Conservation (phyloP, 2,113 vertebrate genomes). For the Hippocampus zosterae region DNA sequence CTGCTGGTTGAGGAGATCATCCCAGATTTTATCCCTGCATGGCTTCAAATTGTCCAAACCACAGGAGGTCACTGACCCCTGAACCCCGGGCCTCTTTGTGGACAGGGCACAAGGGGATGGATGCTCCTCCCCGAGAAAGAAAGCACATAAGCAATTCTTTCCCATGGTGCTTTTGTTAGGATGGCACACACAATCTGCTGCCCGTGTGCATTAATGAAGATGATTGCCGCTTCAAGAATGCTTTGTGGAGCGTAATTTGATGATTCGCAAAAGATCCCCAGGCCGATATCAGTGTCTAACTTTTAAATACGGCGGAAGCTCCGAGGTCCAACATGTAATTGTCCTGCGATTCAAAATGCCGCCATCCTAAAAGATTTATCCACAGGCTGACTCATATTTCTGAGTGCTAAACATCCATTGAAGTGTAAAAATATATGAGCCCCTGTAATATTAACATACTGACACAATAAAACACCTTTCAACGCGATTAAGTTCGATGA, state of each 20-base stretch:
- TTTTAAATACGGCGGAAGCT: not conserved
- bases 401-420: not conserved
- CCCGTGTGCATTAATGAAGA: constrained; percentile 31
- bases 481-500: too few species aligned
- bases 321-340: not conserved
- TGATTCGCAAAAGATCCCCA: constrained; percentile 8
- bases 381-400: not conserved
- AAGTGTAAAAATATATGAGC: not conserved
- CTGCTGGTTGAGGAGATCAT: constrained; percentile 52
- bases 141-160: constrained; percentile 27
- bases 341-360: not conserved
- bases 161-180: constrained; percentile 19
- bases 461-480: not conserved
- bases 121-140: constrained; percentile 39
- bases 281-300: constrained; percentile 15
- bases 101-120: constrained; percentile 23
- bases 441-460: not conserved
- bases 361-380: not conserved
- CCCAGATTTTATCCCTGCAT: constrained; percentile 39
- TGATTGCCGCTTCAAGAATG: constrained; percentile 19
- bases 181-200: constrained; percentile 23
- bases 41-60: constrained; percentile 40
- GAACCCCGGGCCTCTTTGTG: constrained; percentile 15
- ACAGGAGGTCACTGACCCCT: constrained; percentile 36
- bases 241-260: constrained; percentile 21